Evolutionary conservation across 2,113 vertebrate species (phyloP).

Genomic region (Siniperca chuatsi): DNA sequence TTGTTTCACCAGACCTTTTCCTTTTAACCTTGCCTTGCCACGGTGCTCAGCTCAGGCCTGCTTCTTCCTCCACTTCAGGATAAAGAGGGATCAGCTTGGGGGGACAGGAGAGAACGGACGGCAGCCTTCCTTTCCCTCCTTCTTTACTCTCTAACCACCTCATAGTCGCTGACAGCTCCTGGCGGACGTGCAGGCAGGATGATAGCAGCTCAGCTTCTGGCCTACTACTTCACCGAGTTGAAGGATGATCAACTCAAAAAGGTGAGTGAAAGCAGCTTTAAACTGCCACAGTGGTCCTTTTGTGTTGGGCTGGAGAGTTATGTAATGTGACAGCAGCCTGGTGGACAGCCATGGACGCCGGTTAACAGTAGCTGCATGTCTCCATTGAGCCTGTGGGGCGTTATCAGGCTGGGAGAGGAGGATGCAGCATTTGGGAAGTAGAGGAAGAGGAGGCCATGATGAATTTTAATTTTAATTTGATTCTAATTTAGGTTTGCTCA

Average conservation of each 20-base stretch:
- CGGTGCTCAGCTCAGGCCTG: constrained; percentile 30
- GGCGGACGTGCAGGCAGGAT: constrained; percentile 82
- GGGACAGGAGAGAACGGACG: constrained; percentile 23
- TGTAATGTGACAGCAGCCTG: constrained; percentile 25
- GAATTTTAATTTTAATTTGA: background rate
- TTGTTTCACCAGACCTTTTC: constrained; percentile 36
- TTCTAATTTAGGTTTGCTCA: background rate
- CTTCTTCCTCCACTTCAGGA: constrained; percentile 28
- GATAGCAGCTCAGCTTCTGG: constrained; percentile 97
- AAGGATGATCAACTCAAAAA: constrained; percentile 98
- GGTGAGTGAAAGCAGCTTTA: constrained; percentile 81
- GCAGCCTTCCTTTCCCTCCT: constrained; percentile 30
- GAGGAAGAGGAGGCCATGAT: constrained; percentile 18
- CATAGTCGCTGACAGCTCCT: constrained; percentile 57
- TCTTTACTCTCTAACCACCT: constrained; percentile 24
- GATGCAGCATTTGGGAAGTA: constrained; percentile 34
- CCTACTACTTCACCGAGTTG: constrained; percentile 97
- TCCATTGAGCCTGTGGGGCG: constrained; percentile 8
- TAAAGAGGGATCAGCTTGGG: constrained; percentile 39
- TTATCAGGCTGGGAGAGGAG: background rate
- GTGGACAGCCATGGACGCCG: constrained; percentile 8
- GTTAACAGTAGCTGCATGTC: constrained; percentile 10
- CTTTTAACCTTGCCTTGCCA: constrained; percentile 33
- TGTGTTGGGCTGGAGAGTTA: constrained; percentile 1
- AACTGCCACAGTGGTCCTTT: background rate